phyloP scores from a whole-genome alignment of 2,113 vertebrate genomes.

The Zapus hudsonius region DNA sequence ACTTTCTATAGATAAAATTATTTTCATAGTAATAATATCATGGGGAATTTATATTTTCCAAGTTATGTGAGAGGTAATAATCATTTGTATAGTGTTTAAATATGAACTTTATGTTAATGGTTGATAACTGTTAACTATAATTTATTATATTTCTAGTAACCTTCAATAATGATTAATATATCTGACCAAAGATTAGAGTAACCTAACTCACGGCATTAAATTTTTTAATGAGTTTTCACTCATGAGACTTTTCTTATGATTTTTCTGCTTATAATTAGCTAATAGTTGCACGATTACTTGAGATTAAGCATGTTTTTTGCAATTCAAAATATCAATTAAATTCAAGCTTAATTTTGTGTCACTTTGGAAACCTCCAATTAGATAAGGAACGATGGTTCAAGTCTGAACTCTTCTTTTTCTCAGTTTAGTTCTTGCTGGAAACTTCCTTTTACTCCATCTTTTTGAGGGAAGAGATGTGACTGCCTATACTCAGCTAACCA shows the following conservation, averaged over 20 bases:
- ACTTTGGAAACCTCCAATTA: neutral
- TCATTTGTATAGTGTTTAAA: neutral
- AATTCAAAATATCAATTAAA: neutral
- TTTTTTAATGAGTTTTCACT: neutral
- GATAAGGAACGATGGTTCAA: neutral
- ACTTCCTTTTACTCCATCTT: neutral
- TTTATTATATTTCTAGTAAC: slow-evolving; percentile 17
- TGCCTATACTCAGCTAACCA: neutral
- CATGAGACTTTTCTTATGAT: neutral
- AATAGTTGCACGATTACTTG: slow-evolving; percentile 10
- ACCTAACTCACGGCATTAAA: neutral
- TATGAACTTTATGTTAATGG: neutral
- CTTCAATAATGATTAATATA: neutral
- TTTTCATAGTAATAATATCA: neutral
- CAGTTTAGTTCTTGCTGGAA: neutral
- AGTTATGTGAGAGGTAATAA: neutral
- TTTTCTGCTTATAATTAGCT: slow-evolving; percentile 20
- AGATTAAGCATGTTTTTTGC: neutral
- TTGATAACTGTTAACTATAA: neutral
- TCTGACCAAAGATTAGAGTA: neutral
- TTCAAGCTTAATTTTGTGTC: neutral
- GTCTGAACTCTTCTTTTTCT: neutral
- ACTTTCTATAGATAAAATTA: neutral
- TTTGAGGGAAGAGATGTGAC: neutral
- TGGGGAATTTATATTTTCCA: slow-evolving; percentile 15